These are phyloP conservation scores for Ostrea edulis DNA, from an alignment of 1,140 invertebrate species.

Conservation along the genomic window DNA sequence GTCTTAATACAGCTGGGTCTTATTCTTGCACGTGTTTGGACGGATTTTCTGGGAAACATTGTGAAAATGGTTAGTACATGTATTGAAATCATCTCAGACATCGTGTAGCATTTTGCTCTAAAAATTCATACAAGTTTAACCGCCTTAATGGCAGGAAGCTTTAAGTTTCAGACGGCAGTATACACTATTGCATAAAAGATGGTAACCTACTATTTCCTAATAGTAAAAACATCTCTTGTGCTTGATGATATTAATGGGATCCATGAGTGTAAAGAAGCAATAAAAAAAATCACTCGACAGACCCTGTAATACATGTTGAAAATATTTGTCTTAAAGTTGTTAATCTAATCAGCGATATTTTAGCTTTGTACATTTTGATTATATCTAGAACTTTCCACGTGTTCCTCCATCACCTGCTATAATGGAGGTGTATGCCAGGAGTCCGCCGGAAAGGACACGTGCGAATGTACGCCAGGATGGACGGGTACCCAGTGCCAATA, in stretches of 20 bases:
- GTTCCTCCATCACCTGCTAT: slow-evolving; percentile 25
- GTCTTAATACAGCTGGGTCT: slow-evolving; percentile 90
- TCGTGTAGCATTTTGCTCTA: neutral
- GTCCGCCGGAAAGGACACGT: neutral
- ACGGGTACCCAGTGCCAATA: slow-evolving; percentile 13
- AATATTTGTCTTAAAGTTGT: too few relatives aligned
- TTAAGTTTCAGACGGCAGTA: too few relatives aligned
- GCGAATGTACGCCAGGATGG: slow-evolving; percentile 42
- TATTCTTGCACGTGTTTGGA: slow-evolving; percentile 90
- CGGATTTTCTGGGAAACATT: slow-evolving; percentile 90
- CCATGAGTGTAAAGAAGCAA: too few relatives aligned
- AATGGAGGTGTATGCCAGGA: slow-evolving; percentile 47
- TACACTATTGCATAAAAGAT: too few relatives aligned
- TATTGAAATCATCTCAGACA: neutral
- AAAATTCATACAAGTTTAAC: too few relatives aligned
- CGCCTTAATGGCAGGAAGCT: too few relatives aligned
- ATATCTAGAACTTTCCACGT: neutral
- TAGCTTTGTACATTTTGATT: neutral
- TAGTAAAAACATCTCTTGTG: too few relatives aligned
- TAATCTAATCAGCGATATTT: too few relatives aligned
- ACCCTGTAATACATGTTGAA: too few relatives aligned
- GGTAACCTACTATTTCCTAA: too few relatives aligned
- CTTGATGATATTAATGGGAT: too few relatives aligned
- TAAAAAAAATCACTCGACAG: too few relatives aligned
- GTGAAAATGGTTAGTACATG: slow-evolving; percentile 82